Conservation (phyloP, 2,113 vertebrate species). For the Desmodus rotundus region DNA sequence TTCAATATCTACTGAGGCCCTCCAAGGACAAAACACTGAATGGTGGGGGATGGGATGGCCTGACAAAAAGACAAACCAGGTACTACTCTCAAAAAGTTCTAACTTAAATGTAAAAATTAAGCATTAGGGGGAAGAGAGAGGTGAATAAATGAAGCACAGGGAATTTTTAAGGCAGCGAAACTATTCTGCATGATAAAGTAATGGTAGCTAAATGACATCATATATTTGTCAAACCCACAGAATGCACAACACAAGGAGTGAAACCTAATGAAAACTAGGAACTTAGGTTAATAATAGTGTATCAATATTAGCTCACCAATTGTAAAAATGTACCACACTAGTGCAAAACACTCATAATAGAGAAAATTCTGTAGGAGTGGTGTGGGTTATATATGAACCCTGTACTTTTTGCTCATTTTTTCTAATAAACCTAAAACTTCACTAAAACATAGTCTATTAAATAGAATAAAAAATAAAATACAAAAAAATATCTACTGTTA, state of each 20-base stretch:
- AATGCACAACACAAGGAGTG: not conserved
- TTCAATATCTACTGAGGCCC: not conserved
- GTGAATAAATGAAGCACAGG: not conserved
- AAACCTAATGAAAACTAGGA: not conserved
- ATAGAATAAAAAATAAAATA: not conserved
- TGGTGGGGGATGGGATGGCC: fast-evolving
- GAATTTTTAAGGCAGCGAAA: not conserved
- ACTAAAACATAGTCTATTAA: not conserved
- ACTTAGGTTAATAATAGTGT: not conserved
- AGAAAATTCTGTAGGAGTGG: not conserved
- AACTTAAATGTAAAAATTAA: not conserved
- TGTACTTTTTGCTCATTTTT: not conserved
- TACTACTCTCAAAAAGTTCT: not conserved
- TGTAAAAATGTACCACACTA: not conserved
- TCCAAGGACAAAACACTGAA: not conserved
- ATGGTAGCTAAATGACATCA: not conserved
- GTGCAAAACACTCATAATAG: not conserved
- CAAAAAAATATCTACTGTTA: not conserved
- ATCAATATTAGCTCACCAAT: not conserved
- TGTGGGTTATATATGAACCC: not conserved
- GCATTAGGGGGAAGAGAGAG: not conserved
- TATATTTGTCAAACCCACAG: not conserved
- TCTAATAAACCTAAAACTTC: not conserved
- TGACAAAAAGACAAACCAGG: not conserved
- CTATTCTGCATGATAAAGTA: not conserved